Conservation (phyloP, 2,113 vertebrate species). For the Peromyscus polionotus region DNA sequence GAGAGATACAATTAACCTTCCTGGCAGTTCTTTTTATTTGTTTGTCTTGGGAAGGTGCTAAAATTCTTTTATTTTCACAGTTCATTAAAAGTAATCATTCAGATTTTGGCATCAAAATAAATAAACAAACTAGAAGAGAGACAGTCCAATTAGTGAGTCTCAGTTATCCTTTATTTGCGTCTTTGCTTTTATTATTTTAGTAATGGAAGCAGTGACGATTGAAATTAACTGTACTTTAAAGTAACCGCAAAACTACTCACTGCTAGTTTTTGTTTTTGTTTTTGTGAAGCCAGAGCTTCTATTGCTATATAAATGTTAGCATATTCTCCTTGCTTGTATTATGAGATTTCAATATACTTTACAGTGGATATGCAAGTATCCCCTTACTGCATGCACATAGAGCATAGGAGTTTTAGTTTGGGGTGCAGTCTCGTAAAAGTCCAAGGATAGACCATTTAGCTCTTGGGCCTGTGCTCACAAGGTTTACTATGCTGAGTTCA, state of each 20-base stretch:
- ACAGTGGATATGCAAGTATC: not conserved
- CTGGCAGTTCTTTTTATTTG: not conserved
- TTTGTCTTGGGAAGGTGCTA: not conserved
- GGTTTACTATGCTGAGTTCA: not conserved
- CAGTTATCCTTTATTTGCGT: slow-evolving; percentile 31
- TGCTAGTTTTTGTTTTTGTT: slow-evolving; percentile 2
- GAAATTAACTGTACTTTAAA: slow-evolving; percentile 78
- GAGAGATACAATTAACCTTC: slow-evolving; percentile 33
- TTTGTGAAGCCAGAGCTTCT: slow-evolving; percentile 13
- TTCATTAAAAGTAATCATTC: slow-evolving; percentile 32
- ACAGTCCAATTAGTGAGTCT: slow-evolving; percentile 15
- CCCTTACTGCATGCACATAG: not conserved
- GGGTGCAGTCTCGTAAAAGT: not conserved
- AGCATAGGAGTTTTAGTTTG: not conserved
- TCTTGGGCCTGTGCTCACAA: not conserved
- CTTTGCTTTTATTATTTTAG: slow-evolving; percentile 15
- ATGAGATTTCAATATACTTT: slow-evolving; percentile 60
- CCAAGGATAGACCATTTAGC: not conserved
- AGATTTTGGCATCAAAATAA: not conserved
- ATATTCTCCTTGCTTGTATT: slow-evolving; percentile 63
- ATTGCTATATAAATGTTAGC: slow-evolving; percentile 65
- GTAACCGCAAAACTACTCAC: slow-evolving; percentile 56
- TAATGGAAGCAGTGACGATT: slow-evolving; percentile 71
- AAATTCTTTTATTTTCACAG: not conserved
- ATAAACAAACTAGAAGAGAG: not conserved